Conservation (phyloP, 2,888 invertebrate species). For the Dynastes maya region DNA sequence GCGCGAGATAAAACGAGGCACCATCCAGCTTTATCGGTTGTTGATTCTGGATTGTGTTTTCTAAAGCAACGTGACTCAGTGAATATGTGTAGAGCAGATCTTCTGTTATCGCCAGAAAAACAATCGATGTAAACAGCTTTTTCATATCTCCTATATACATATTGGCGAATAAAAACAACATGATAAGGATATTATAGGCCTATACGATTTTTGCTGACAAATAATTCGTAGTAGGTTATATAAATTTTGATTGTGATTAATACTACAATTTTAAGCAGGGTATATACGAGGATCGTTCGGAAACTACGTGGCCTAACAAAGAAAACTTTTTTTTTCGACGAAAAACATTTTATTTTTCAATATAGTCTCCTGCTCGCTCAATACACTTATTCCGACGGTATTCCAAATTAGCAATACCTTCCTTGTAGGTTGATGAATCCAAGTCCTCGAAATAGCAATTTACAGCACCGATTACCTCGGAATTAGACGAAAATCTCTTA, state of each 20-base stretch:
- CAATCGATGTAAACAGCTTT: conserved; percentile 28
- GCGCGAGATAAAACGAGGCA: neutral
- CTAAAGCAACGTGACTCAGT: neutral
- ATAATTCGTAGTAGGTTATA: neutral
- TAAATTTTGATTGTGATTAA: neutral
- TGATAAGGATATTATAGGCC: conserved; percentile 12
- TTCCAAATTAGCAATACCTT: no score
- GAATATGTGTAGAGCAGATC: neutral
- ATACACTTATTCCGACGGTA: no score
- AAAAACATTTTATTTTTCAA: no score
- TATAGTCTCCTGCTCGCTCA: no score
- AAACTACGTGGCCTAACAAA: no score
- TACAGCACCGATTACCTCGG: no score
- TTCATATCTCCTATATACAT: neutral
- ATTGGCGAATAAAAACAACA: conserved; percentile 24
- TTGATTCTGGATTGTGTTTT: conserved; percentile 14
- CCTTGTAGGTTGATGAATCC: no score
- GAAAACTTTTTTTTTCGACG: no score
- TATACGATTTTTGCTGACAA: neutral
- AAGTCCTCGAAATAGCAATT: no score
- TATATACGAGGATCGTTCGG: neutral
- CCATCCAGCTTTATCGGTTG: conserved; percentile 8
- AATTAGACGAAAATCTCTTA: no score
- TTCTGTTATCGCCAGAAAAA: conserved; percentile 21
- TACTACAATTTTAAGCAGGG: neutral